phyloP scores from a whole-genome alignment of 2,113 vertebrate genomes.

The Anhinga anhinga region DNA sequence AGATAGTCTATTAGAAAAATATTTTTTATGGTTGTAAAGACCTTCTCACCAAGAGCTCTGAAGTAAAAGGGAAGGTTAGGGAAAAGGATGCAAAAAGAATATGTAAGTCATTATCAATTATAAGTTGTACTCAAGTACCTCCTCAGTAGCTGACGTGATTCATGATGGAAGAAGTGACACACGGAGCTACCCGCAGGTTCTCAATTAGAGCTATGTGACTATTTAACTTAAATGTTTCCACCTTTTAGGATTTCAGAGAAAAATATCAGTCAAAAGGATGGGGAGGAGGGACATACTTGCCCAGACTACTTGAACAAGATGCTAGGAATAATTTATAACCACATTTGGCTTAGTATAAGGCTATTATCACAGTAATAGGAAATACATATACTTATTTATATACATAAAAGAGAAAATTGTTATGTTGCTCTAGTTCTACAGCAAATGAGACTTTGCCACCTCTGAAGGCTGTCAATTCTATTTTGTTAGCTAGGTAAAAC shows the following conservation, averaged over 20 bases:
- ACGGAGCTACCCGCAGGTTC: background rate
- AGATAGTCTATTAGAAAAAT: background rate
- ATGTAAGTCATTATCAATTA: background rate
- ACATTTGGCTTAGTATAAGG: constrained; percentile 24
- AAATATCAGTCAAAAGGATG: constrained; percentile 22
- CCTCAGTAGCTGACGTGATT: background rate
- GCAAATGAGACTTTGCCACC: background rate
- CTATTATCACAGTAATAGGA: constrained; percentile 28
- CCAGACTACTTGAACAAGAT: background rate
- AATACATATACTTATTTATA: constrained; percentile 4
- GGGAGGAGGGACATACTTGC: background rate
- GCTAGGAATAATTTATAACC: constrained; percentile 34
- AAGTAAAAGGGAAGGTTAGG: background rate
- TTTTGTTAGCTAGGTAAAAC: background rate
- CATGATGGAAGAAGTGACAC: background rate
- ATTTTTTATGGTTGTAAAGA: background rate
- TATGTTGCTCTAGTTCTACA: background rate
- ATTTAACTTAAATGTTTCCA: background rate
- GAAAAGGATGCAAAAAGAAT: background rate
- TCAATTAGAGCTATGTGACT: background rate
- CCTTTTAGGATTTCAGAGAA: constrained; percentile 24
- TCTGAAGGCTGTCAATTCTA: background rate
- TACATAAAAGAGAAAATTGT: constrained; percentile 2
- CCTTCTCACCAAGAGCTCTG: background rate
- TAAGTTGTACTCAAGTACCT: background rate